Percentiles rank a stretch among this genome's conserved stretches.
These are phyloP conservation scores for Bombus consobrinus DNA, from an alignment of 1,140 invertebrate species.

Conservation along the genomic window DNA sequence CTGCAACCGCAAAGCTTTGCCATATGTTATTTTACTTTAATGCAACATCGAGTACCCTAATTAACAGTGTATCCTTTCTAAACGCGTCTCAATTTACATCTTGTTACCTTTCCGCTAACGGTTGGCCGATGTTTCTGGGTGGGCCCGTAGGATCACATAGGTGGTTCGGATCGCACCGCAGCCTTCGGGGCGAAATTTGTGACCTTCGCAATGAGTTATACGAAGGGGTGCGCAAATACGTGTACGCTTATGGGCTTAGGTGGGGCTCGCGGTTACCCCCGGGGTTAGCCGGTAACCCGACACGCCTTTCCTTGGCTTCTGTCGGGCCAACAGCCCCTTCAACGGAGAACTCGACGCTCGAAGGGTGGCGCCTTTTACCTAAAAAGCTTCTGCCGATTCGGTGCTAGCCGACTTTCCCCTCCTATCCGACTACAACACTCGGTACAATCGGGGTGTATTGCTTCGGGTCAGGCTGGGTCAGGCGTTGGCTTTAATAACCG, in stretches of 20 bases:
- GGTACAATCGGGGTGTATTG: slow-evolving; percentile 48
- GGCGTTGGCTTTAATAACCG: slow-evolving; percentile 51
- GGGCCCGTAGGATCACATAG: slow-evolving; percentile 30
- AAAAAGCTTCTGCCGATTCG: slow-evolving; percentile 55
- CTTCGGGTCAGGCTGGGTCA: slow-evolving; percentile 33
- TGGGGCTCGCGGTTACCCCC: slow-evolving; percentile 77
- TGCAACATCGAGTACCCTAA: neutral
- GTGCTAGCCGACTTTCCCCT: slow-evolving; percentile 12
- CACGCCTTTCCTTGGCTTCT: slow-evolving; percentile 81
- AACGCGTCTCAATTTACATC: slow-evolving; percentile 54
- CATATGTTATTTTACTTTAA: neutral
- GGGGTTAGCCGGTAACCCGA: slow-evolving; percentile 79
- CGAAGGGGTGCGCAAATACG: slow-evolving; percentile 60
- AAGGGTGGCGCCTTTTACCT: slow-evolving; percentile 76
- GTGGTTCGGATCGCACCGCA: slow-evolving; percentile 34
- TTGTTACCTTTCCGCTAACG: slow-evolving; percentile 43
- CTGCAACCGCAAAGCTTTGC: neutral
- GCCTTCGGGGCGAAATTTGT: slow-evolving; percentile 39
- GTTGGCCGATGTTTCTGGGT: neutral
- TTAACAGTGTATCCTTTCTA: slow-evolving; percentile 31
- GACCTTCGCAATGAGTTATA: slow-evolving; percentile 60
- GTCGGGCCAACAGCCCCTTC: slow-evolving; percentile 82
- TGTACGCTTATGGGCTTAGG: slow-evolving; percentile 71
- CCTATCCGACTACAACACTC: slow-evolving; percentile 23
- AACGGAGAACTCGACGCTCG: slow-evolving; percentile 49